Base-by-base conservation (phyloP, 1,140 invertebrate species). In the Drosophila sp. region DNA sequence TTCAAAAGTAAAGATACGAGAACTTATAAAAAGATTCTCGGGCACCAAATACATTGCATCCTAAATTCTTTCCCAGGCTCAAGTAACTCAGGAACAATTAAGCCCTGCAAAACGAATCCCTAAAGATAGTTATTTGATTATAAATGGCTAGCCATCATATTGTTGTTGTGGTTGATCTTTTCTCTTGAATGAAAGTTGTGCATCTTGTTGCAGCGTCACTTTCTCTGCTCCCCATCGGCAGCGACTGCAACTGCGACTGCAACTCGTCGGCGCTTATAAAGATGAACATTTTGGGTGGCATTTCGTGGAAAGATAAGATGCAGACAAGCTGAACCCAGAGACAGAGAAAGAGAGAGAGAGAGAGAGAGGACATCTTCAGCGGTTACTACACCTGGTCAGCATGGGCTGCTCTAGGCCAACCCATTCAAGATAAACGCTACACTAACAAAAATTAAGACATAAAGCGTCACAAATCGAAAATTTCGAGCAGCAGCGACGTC, bases 391-490 rank as follows among this genome's bases (percentile, higher is more conserved):
- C 21, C 43, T 58, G 64, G 54, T 48, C 21, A 38, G 7, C 27
- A 46, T 46, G 45, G 64, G 7, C 29, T 51, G 46, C 34, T 32
- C 40, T 67, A 40, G 63, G 34, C 65, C 58, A 70, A 70, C 72
- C 66, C 50, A 59, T 46, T 74, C 50, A 38, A 64, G 51, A 64
- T 48, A 66, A 21, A 62, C 38, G 25, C 16, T 45, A 46, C 43
- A 65, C 61, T 56, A 62, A 70, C 41, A 73, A 67, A 70, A 81
- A 89, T 89, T 81, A 89, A 89, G 83, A 89, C 83, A 89, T 89
- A 83, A 89, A 89, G 83, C 83, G 83, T 89, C 76, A 81, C 83
- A 89, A 89, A 89, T 89, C 66, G 83, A 89, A 89, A 86, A 89
- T 89, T 89, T 89, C 76, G 83, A 78, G 69, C 73, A 77, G 62